Evolutionary conservation across 1,140 invertebrate genomes (phyloP).

Genomic region (Akabosia matsudoensis): DNA sequence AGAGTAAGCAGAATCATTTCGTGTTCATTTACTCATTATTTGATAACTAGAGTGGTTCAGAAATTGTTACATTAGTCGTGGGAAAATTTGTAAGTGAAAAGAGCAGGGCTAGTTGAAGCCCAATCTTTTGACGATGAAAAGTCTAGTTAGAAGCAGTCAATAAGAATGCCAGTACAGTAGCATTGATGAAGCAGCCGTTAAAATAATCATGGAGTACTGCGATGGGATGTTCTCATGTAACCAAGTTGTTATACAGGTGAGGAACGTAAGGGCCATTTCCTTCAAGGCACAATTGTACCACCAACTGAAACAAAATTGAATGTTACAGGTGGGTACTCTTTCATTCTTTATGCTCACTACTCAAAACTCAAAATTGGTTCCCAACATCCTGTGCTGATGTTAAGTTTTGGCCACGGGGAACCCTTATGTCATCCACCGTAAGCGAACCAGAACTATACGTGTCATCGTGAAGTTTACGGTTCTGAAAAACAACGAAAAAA

Average conservation of each 20-base stretch:
- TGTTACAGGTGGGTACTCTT: not conserved
- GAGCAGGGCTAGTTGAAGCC: not conserved
- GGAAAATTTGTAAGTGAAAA: not conserved
- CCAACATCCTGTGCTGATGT: not conserved
- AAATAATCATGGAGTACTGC: not conserved
- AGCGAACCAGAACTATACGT: not conserved
- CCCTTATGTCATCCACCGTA: not conserved
- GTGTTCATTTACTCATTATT: too few relatives aligned
- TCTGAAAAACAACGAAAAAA: too few relatives aligned
- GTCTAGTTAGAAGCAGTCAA: too few relatives aligned
- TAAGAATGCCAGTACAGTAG: not conserved
- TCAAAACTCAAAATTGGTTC: not conserved
- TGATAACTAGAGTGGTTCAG: too few relatives aligned
- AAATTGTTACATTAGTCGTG: not conserved
- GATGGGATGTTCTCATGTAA: not conserved
- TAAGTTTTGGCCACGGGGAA: not conserved
- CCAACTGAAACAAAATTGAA: not conserved
- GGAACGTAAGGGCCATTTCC: not conserved
- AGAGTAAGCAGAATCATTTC: too few relatives aligned
- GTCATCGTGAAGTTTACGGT: not conserved
- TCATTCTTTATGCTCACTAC: not conserved
- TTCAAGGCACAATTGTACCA: not conserved
- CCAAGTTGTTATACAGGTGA: not conserved
- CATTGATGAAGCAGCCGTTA: not conserved
- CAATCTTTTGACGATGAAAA: not conserved